Evolutionary conservation across 1,140 invertebrate species (phyloP).

Genomic region (Campoletis sonorensis): DNA sequence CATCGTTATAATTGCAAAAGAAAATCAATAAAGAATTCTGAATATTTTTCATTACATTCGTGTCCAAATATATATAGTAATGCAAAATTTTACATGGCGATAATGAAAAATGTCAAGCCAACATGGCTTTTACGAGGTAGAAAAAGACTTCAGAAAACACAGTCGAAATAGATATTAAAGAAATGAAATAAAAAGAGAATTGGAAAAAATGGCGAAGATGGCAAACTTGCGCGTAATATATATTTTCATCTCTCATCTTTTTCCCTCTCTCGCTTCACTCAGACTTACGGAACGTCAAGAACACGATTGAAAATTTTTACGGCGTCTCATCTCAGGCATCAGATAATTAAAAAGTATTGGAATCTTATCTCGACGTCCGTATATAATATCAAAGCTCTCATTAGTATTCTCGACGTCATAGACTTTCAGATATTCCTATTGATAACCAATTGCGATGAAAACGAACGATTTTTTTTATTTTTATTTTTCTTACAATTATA

Average conservation of each 20-base stretch:
- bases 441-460: too few relatives aligned
- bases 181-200: neutral
- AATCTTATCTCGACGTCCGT: neutral
- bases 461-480: too few relatives aligned
- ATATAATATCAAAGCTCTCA: neutral
- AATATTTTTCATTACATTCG: neutral
- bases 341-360: slow-evolving; percentile 34
- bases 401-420: neutral
- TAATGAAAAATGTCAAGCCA: neutral
- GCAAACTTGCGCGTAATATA: neutral
- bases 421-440: too few relatives aligned
- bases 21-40: too few relatives aligned
- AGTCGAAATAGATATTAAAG: neutral
- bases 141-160: neutral
- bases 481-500: too few relatives aligned
- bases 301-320: slow-evolving; percentile 12
- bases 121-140: neutral
- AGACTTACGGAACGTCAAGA: neutral
- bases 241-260: neutral
- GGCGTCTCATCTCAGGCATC: slow-evolving; percentile 7
- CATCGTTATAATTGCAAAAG: too few relatives aligned
- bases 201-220: neutral
- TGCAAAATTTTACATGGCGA: neutral
- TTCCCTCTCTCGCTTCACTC: too few relatives aligned
- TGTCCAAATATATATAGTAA: neutral